These are phyloP conservation scores for Gymnothorax javanicus DNA, from an alignment of 2,797 vertebrate species.

Conservation along the genomic window DNA sequence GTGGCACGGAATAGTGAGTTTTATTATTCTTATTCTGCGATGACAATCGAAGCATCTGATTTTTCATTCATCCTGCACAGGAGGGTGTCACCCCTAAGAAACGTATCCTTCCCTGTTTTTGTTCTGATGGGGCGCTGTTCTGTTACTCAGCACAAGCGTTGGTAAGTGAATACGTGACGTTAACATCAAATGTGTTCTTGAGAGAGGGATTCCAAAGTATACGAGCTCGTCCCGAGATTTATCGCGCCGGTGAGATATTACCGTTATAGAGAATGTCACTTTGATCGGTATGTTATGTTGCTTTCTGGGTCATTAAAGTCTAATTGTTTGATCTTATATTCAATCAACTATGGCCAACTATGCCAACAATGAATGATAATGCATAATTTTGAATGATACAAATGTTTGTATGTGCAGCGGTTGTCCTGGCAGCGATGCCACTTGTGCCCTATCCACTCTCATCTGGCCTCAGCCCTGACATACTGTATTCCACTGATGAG, in stretches of 20 bases:
- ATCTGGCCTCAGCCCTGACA: not conserved
- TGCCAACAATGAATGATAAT: too few species aligned
- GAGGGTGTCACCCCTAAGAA: not conserved
- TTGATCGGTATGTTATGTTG: too few species aligned
- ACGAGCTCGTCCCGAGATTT: too few species aligned
- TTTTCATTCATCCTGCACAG: not conserved
- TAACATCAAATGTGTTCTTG: not conserved
- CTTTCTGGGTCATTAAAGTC: too few species aligned
- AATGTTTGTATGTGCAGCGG: not conserved
- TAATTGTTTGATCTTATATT: too few species aligned
- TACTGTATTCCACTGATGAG: not conserved
- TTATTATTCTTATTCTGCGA: not conserved
- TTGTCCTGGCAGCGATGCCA: not conserved
- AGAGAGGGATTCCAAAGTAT: too few species aligned
- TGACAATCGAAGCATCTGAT: not conserved
- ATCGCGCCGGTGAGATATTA: too few species aligned
- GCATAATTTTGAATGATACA: too few species aligned
- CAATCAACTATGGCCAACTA: too few species aligned
- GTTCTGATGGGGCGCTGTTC: not conserved
- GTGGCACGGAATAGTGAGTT: not conserved
- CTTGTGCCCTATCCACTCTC: not conserved
- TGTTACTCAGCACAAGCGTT: not conserved
- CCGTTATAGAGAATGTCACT: too few species aligned
- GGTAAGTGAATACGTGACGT: not conserved
- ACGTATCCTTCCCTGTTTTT: not conserved